Percentiles rank a stretch among this genome's conserved stretches.
Conservation (phyloP, 1,140 invertebrate genomes). For the Cheumatopsyche charites region DNA sequence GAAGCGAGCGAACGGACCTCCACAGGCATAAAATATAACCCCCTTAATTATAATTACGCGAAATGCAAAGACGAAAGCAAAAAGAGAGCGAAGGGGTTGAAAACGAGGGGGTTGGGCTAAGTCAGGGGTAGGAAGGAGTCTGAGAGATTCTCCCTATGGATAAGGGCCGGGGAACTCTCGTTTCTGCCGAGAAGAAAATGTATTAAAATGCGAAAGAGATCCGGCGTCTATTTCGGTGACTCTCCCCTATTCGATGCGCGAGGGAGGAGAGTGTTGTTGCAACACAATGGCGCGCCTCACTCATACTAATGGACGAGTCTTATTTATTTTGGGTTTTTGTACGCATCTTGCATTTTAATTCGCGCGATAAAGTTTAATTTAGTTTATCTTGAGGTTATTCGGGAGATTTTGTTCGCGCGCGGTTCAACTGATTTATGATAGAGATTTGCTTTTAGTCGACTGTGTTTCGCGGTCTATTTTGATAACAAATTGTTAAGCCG, state of each 20-base stretch:
- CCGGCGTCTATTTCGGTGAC: slow-evolving; percentile 42
- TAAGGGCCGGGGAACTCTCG: slow-evolving; percentile 30
- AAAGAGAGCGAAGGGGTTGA: slow-evolving; percentile 19
- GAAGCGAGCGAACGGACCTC: slow-evolving; percentile 37
- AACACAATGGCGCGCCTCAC: slow-evolving; percentile 17
- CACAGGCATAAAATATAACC: slow-evolving; percentile 46
- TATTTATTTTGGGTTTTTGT: slow-evolving; percentile 1
- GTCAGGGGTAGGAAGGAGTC: slow-evolving; percentile 25
- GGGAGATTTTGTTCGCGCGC: too few species aligned
- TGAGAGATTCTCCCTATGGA: slow-evolving; percentile 30
- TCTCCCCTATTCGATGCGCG: neutral
- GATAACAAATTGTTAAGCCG: too few species aligned
- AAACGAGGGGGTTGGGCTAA: neutral
- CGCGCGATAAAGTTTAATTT: too few species aligned
- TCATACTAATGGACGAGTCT: slow-evolving; percentile 9
- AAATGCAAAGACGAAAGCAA: slow-evolving; percentile 46
- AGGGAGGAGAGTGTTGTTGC: slow-evolving; percentile 23
- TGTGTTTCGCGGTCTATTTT: too few species aligned
- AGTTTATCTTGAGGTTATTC: too few species aligned
- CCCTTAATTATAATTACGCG: slow-evolving; percentile 49
- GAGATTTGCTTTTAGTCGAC: too few species aligned
- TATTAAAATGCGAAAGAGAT: slow-evolving; percentile 50
- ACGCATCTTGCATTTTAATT: too few species aligned
- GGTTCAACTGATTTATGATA: too few species aligned
- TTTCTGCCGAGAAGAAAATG: slow-evolving; percentile 46